These are phyloP conservation scores for Peribatodes rhomboidaria DNA, from an alignment of 2,888 invertebrate species.

Conservation along the genomic window DNA sequence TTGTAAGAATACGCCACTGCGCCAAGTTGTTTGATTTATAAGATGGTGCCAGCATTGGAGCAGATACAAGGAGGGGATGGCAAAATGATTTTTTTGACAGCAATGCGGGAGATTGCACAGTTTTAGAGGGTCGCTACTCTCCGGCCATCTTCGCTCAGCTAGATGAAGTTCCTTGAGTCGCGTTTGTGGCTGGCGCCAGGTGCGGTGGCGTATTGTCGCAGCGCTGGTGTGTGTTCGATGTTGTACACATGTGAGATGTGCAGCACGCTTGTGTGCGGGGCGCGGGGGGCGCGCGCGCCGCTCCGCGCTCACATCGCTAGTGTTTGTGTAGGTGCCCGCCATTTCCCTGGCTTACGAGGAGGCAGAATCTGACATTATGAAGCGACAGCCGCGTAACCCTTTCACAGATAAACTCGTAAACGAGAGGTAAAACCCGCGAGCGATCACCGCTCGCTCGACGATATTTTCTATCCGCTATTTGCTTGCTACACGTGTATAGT, in stretches of 20 bases:
- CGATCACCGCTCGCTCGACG: constrained; percentile 72
- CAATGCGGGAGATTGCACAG: not conserved
- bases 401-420: constrained; percentile 99
- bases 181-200: not conserved
- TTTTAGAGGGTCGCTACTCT: not conserved
- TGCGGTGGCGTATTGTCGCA: constrained; percentile 56
- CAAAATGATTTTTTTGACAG: not conserved
- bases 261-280: constrained; percentile 71
- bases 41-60: not conserved
- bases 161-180: not conserved
- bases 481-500: constrained; percentile 85
- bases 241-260: constrained; percentile 78
- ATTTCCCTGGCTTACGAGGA: constrained; percentile 99
- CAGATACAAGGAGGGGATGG: not conserved
- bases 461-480: constrained; percentile 83
- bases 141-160: not conserved
- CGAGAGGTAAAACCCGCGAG: constrained; percentile 93
- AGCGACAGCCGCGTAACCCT: constrained; percentile 98
- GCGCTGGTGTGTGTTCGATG: constrained; percentile 77
- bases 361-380: constrained; percentile 99
- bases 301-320: constrained; percentile 80
- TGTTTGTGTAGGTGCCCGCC: constrained; percentile 95
- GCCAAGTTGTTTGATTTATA: not conserved
- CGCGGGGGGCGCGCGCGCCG: constrained; percentile 44
- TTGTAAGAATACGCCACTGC: constrained; percentile 70